phyloP scores from a whole-genome alignment of 2,888 invertebrate species.

The Hirtodrosophila confusa region DNA sequence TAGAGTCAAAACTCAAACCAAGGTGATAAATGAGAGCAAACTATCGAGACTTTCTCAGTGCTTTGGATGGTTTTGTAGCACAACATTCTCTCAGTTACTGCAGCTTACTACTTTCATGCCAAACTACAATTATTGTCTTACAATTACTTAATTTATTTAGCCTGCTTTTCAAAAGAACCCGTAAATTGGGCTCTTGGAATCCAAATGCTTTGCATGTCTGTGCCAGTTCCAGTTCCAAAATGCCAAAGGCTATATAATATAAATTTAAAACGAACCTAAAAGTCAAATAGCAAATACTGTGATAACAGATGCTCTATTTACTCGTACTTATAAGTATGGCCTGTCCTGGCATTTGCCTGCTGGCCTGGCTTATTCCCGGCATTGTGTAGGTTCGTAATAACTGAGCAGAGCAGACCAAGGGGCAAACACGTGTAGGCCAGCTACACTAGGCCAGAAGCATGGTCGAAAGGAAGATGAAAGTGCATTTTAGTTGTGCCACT shows the following conservation, averaged over 20 bases:
- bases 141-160: too few species aligned
- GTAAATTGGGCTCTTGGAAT: neutral
- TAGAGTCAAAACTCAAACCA: too few species aligned
- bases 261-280: slow-evolving; percentile 28
- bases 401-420: neutral
- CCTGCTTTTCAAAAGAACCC: too few species aligned
- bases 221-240: neutral
- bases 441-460: slow-evolving; percentile 3
- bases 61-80: too few species aligned
- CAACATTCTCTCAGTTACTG: too few species aligned
- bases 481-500: slow-evolving; percentile 52
- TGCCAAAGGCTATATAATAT: neutral
- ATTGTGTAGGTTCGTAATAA: slow-evolving; percentile 11
- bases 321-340: too few species aligned
- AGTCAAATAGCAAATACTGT: slow-evolving; percentile 31
- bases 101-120: too few species aligned
- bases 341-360: slow-evolving; percentile 4
- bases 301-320: slow-evolving; percentile 1
- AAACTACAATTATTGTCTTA: too few species aligned
- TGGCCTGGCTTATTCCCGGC: neutral
- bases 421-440: slow-evolving; percentile 12
- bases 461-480: slow-evolving; percentile 52
- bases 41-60: too few species aligned
- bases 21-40: too few species aligned
- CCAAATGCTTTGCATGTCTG: neutral